Evolutionary conservation across 92 coral and sea anemone genomes (phyloP), one percentile per base, ranked within the genome.

Genomic region (Desmophyllum pertusum): DNA sequence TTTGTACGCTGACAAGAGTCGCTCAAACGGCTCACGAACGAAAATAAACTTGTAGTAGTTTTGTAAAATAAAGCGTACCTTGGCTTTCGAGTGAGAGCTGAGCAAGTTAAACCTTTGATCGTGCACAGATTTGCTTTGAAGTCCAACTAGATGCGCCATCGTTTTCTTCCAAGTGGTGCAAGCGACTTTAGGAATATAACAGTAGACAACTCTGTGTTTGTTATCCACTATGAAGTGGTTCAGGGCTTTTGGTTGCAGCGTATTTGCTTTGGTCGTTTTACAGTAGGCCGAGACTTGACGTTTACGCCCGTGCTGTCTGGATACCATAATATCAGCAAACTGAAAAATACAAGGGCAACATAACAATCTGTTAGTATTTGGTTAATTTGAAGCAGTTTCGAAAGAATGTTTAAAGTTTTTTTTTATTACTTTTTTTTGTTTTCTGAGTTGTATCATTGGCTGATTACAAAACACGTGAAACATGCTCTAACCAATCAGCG

Each of bases 171-270:
- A 85, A 15, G 72, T 37, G 29, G 85, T 78, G 40, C 78, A 64
- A 15, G 89, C 89, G 41, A 85, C 79, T 67, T 85, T 85, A 7
- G 89, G 89, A 63, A 85, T 69, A 29, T 85, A 81, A 41, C 89
- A 85, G 33, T 78, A 85, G 10, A 85, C 70, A 23, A 85, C 14
- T 67, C 41, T 79, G 61, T 78, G 84, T 45, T 85, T 85, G 21
- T 79, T 81, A 23, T 85, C 89, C 55, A 85, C 89, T 29, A 80
- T 80, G 39, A 80, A 73, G 31, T 80, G 84, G 5, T 80, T 80
- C 18, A 80, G 84, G 36, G 13, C 41, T 10, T 59, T 67, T 14
- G 66, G 64, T 15, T 45, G 75, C 75, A 67, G 11, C 18, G 37
- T 7, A 31, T 33, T 67, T 66, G 65, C 36, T 48, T 65, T 66